Conservation (phyloP, 2,113 vertebrate genomes). For the Atlantisia rogersi region DNA sequence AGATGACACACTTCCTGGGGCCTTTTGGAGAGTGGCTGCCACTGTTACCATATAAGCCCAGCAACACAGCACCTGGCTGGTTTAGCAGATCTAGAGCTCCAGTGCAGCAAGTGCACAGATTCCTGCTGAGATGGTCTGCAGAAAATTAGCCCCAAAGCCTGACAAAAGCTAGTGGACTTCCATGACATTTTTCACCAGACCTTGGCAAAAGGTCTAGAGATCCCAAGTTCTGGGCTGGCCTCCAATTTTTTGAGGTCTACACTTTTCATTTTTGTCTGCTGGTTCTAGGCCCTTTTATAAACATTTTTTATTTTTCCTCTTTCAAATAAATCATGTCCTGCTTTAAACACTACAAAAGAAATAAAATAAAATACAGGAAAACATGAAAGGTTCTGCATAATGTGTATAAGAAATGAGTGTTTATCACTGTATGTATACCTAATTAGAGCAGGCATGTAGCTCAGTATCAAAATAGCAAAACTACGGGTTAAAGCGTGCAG, state of each 20-base stretch:
- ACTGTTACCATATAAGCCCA: neutral
- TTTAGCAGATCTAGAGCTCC: neutral
- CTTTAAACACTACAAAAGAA: conserved; percentile 22
- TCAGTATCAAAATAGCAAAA: conserved; percentile 10
- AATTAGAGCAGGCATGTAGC: conserved; percentile 27
- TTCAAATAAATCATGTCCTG: neutral
- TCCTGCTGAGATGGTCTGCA: neutral
- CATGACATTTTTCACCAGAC: neutral
- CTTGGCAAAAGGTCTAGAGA: neutral
- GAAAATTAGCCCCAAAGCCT: neutral
- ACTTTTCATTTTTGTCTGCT: neutral
- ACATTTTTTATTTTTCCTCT: neutral
- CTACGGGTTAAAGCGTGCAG: neutral
- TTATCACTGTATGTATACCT: conserved; percentile 18
- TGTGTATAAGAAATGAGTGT: conserved; percentile 4
- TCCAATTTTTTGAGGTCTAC: neutral
- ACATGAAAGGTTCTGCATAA: conserved; percentile 21
- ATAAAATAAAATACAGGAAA: conserved; percentile 6
- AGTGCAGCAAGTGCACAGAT: neutral
- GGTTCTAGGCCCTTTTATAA: neutral
- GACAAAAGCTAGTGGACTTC: neutral
- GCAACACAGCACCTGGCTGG: neutral
- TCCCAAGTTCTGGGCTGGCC: neutral
- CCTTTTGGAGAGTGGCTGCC: neutral
- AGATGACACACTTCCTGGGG: neutral